Base-by-base conservation (phyloP, 2,888 invertebrate genomes). In the Nipponacmea schrenckii region DNA sequence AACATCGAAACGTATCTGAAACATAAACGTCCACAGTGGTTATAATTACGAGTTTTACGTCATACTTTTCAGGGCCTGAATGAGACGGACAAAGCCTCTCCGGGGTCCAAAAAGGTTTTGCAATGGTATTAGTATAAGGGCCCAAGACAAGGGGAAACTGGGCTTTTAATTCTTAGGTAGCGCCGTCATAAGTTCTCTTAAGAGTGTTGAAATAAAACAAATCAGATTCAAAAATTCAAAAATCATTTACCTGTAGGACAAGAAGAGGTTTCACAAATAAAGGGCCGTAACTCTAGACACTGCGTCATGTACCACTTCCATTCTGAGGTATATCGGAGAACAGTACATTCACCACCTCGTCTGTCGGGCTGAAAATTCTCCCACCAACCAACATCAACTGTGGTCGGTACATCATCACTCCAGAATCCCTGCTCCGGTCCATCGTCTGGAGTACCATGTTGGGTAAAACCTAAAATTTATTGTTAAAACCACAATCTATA, bases 361-460 rank as follows among this genome's bases (percentile, higher is more conserved):
- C 69, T 56, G 46, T 78, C 71, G 1, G 83, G 82, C 62, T 83
- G 73, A 65, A 26, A 67, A 17, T 78, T 70, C 0, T 78, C 82
- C 83, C 83, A 83, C 17, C 81, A 80, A 2, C 82, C 83, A 10
- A 79, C 83, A 31, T 80, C 79, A 1, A 80, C 78, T 1, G 76
- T 68, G 1, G 81, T 77, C 5, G 20, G 15, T 7, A 64, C 20
- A 0, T 78, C 81, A 69, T 80, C 80, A 65, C 81, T 81, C 83
- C 81, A 82, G 15, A n/a, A 73, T 2, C 78, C 81, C 4, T 62
- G 27, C 31, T 71, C 71, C 15, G 65, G 70, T 4, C 74, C 62
- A 14, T 46, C 27, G 4, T 64, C 70, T 24, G 62, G 46, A n/a
- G 68, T 66, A n/a, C 65, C 71, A 17, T 71, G 39, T 39, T 73